Evolutionary conservation across 2,113 vertebrate species (phyloP), one percentile per base, ranked within the genome.

Genomic region (Pithys albifrons): DNA sequence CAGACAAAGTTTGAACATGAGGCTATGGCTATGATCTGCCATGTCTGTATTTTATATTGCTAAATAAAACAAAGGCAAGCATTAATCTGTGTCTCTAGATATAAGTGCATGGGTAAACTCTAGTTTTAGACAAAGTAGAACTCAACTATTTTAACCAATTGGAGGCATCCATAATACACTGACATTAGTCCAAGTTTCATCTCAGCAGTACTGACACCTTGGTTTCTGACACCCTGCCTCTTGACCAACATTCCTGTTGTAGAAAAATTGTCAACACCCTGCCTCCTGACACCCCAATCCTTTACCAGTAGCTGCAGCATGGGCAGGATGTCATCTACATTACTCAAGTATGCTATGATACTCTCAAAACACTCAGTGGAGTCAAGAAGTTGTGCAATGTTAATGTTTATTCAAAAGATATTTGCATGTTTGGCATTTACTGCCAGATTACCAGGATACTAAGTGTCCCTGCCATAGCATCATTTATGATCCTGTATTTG

Each of bases 291-390:
- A 54, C 23, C 19, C 35, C 80, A 41, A 70, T 23, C 12, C n/a
- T 66, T 79, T 64, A 24, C 43, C 0, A 0, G 17, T 4, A 70
- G 18, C 51, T 75, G 12, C 31, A 83, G 4, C 20, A 1, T 3
- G 16, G 28, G n/a, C 48, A 79, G n/a, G 16, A 49, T 75, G 54
- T 19, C 5, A 3, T 12, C 19, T 39, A 58, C 9, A 29, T 35
- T 33, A 67, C 12, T 35, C n/a, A 10, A 12, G n/a, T 35, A 27
- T 59, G 14, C 2, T 52, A 24, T 48, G 43, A 67, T 22, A 29
- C 28, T 62, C 14, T 72, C 37, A 79, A 64, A 72, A 72, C 12
- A 18, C 17, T 58, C 18, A 28, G 4, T 59, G 31, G 31, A 46
- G 45, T 41, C 9, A 54, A 79, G 17, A 43, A 16, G 4, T 3